Evolutionary conservation across 2,797 vertebrate genomes (phyloP).

Genomic region (Acomys russatus): DNA sequence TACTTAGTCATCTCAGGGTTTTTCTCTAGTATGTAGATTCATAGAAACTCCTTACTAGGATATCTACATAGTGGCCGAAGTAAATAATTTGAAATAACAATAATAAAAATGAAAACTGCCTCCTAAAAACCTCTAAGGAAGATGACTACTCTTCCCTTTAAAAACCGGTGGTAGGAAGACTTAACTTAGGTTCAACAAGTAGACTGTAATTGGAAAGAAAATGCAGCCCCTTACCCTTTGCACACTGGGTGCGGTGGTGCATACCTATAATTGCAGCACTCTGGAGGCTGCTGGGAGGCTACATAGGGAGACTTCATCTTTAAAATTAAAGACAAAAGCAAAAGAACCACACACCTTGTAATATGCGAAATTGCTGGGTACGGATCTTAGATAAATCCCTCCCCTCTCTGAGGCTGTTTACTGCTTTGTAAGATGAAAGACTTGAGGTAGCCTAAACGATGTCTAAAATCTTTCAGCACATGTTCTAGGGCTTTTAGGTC

Average conservation of each 20-base stretch:
- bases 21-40: slow-evolving; percentile 9
- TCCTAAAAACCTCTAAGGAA: background rate
- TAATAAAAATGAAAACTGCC: slow-evolving; percentile 43
- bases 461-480: slow-evolving; percentile 18
- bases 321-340: background rate
- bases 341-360: background rate
- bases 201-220: slow-evolving; percentile 48
- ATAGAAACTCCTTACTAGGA: slow-evolving; percentile 18
- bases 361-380: background rate
- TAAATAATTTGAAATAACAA: slow-evolving; percentile 58
- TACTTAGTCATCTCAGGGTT: background rate
- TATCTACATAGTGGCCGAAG: background rate
- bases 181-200: slow-evolving; percentile 39
- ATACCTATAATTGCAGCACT: background rate
- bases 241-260: background rate
- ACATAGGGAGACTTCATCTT: background rate
- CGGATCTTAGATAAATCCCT: slow-evolving; percentile 41
- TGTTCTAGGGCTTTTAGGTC: slow-evolving; percentile 14
- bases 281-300: background rate
- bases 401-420: slow-evolving; percentile 28
- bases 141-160: slow-evolving; percentile 43
- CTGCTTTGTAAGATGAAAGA: slow-evolving; percentile 41
- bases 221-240: background rate
- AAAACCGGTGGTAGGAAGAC: slow-evolving; percentile 9
- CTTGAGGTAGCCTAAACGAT: slow-evolving; percentile 35